Percentiles rank a stretch among this genome's conserved stretches.
Conservation (phyloP, 1,140 invertebrate species). For the Idris sp. region DNA sequence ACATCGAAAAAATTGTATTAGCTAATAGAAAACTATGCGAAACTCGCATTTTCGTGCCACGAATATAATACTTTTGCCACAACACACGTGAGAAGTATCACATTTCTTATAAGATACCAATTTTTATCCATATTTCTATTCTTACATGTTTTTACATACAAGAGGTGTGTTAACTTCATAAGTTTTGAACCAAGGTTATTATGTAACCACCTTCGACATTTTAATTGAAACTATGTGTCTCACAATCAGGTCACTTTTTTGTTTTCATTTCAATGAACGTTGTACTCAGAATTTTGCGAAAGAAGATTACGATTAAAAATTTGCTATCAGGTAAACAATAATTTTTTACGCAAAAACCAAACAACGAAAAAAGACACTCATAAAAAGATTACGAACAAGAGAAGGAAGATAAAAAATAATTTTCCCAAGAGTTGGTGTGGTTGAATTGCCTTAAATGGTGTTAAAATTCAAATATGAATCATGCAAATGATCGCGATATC, state of each 20-base stretch:
- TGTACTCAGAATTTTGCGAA: constrained; percentile 5
- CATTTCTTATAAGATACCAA: constrained; percentile 21
- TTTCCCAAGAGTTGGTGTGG: constrained; percentile 23
- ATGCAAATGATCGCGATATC: constrained; percentile 13
- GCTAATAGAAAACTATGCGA: constrained; percentile 14
- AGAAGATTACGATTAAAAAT: constrained; percentile 11
- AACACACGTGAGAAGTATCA: constrained; percentile 43
- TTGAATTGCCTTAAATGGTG: constrained; percentile 10
- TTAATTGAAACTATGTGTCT: constrained; percentile 28
- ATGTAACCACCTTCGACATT: constrained; percentile 4
- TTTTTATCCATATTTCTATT: constrained; percentile 26
- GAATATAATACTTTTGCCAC: constrained; percentile 8
- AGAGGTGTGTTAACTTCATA: constrained; percentile 34
- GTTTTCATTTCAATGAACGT: constrained; percentile 3
- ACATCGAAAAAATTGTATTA: constrained; percentile 21
- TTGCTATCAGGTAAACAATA: too few species aligned
- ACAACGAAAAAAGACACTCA: background rate
- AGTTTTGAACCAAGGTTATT: constrained; percentile 31
- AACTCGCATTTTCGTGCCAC: constrained; percentile 21
- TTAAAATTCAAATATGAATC: constrained; percentile 13
- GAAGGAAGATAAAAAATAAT: constrained; percentile 1
- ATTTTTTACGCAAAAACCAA: too few species aligned
- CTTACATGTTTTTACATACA: constrained; percentile 13
- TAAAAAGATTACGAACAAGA: background rate
- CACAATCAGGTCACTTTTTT: constrained; percentile 25